Conservation (phyloP, 2,888 invertebrate species). For the Mesodorylaimus sp. region DNA sequence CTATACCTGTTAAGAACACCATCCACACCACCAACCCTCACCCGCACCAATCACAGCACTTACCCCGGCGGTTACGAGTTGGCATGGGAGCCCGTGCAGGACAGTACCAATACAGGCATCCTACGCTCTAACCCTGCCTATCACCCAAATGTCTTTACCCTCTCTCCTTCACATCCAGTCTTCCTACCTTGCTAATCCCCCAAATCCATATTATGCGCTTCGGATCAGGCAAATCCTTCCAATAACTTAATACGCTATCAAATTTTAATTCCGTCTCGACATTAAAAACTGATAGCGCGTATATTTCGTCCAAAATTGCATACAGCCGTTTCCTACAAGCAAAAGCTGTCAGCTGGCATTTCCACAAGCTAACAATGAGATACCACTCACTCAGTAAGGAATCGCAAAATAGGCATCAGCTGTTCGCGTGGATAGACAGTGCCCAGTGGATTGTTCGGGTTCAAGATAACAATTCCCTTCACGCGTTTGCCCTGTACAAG, state of each 20-base stretch:
- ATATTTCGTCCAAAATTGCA: constrained; percentile 5
- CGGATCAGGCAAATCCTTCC: constrained; percentile 4
- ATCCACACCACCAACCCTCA: too few species aligned
- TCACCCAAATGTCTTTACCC: too few species aligned
- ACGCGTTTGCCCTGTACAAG: constrained; percentile 19
- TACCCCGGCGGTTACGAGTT: too few species aligned
- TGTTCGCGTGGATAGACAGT: constrained; percentile 19
- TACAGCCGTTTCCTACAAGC: background rate
- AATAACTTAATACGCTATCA: constrained; percentile 2
- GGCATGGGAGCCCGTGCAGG: too few species aligned
- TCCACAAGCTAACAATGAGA: background rate
- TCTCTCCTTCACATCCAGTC: too few species aligned
- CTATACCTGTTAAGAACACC: too few species aligned
- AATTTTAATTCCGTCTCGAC: background rate
- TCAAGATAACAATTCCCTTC: constrained; percentile 22
- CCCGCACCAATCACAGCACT: too few species aligned
- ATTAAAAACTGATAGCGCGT: constrained; percentile 1
- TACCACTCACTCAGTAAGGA: constrained; percentile 20
- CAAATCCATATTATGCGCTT: constrained; percentile 17
- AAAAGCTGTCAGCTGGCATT: too few species aligned
- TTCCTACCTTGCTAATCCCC: constrained; percentile 25
- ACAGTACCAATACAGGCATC: too few species aligned
- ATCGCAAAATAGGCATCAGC: constrained; percentile 20
- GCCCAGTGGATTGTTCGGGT: constrained; percentile 28
- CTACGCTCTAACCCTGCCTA: too few species aligned